A percentile compares a stretch with the other conserved stretches of the same genome.
Evolutionary conservation across 2,113 vertebrate species (phyloP).

Genomic region (Clarias magur): DNA sequence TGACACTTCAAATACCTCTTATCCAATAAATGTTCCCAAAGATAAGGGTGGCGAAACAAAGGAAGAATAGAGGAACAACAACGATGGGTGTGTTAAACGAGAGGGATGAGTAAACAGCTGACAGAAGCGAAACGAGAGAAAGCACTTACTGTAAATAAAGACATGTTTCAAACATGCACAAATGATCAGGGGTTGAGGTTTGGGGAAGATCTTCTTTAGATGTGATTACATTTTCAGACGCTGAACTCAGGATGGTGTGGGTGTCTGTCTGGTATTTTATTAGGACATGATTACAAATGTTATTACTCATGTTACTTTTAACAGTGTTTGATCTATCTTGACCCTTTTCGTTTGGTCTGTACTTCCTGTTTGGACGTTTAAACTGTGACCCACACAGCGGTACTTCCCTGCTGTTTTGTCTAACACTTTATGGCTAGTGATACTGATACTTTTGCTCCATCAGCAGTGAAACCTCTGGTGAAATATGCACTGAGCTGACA

Average conservation of each 20-base stretch:
- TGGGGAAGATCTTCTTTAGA: not conserved
- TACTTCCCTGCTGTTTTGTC: not conserved
- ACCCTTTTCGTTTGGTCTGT: not conserved
- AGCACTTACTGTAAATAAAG: not conserved
- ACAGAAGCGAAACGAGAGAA: not conserved
- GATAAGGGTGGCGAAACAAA: not conserved
- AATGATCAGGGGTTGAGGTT: not conserved
- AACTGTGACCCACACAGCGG: not conserved
- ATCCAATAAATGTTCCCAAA: slow-evolving; percentile 50
- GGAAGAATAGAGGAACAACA: slow-evolving; percentile 3
- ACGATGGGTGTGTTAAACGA: not conserved
- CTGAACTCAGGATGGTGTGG: not conserved
- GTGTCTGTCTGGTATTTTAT: not conserved
- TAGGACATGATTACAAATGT: not conserved
- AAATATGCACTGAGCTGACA: not conserved
- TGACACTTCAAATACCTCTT: slow-evolving; percentile 38
- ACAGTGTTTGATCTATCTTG: not conserved
- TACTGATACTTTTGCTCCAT: not conserved
- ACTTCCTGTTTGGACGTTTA: not conserved
- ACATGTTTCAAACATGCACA: not conserved
- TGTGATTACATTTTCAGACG: not conserved
- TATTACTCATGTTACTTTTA: not conserved
- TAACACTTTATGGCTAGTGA: not conserved
- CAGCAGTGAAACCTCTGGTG: not conserved
- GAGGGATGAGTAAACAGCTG: not conserved